Evolutionary conservation across 2,797 vertebrate genomes (phyloP), one percentile per base, ranked within the genome.

Genomic region (Sciurus carolinensis): DNA sequence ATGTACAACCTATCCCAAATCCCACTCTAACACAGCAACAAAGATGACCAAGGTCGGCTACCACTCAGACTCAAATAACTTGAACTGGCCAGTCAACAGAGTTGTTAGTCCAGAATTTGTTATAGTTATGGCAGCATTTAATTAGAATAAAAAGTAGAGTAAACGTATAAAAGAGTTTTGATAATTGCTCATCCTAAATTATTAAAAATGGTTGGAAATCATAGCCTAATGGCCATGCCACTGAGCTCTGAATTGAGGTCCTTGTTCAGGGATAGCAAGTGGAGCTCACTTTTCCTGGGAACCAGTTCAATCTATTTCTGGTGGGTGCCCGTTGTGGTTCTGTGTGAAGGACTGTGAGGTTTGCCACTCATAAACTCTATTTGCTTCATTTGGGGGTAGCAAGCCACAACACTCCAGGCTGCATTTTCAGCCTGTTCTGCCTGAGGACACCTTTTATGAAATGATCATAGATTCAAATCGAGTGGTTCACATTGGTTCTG

Each of bases 111-210:
- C 20, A 75, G 39, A 90, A 69, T 42, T 87, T 24, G 11, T 13
- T 3, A 4, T 72, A 57, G 14, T 44, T 76, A 44, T 50, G 15
- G 94, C 42, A 30, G 6, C 28, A 72, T 67, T 95, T 92, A 84
- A 81, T 57, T 92, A 85, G 82, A 88, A 44, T 24, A 64, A 83
- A 95, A 85, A 18, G 30, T 44, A 28, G 36, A 86, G 10, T 85
- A 77, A 95, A 69, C 11, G 28, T 33, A 28, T 76, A 20, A 17
- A 77, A 22, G 18, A 85, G 1, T 87, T 85, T 90, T 81, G 7
- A 84, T 90, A 59, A 8, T 8, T 2, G 80, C 6, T 39, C 12
- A 44, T 57, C 9, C 7, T 64, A 92, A 82, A 24, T 52, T 87
- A 71, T 75, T 47, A 66, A 90, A 39, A 86, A 73, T 26, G 54